Evolutionary conservation across 2,797 vertebrate genomes (phyloP), one percentile per base, ranked within the genome.

Genomic region (Acomys russatus): DNA sequence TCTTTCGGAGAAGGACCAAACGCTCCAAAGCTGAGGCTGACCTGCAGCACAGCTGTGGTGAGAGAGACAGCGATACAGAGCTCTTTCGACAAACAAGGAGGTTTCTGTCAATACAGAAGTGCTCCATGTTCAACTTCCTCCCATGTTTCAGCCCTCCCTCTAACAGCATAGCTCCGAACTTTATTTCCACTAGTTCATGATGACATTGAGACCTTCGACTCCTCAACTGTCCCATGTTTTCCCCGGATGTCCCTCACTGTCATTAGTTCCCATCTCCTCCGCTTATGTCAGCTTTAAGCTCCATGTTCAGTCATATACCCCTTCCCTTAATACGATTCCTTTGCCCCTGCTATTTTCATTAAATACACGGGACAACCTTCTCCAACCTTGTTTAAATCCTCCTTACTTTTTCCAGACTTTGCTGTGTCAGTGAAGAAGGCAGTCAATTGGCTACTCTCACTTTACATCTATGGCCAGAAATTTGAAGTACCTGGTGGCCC

Each of bases 391-490:
- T 18, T 63, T 88, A 88, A 76, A 80, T 30, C 9, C 28, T 71
- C 33, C 56, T 82, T 30, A 17, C 51, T 80, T 56, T 6, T 83
- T 80, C 54, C 15, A 35, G 68, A 12, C 61, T 87, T 78, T 71
- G 38, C 14, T 68, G 10, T 68, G 8, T 91, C 54, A 25, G 8
- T 77, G 74, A 93, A 64, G 51, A 56, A 38, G 86, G 64, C 23
- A 92, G 23, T 2, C 30, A 68, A 66, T 18, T 35, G 20, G 33
- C 59, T 78, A 9, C 1, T 76, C 77, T 91, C 71, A 49, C 35
- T 96, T 96, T 87, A 92, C 89, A 71, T 92, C 7, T 84, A 49
- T 84, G 38, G 83, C 59, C 61, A 91, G 71, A 91, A 92, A 73
- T 85, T 80, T 63, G 70, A 74, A 93, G 49, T 30, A 38, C 18